Percentiles rank a stretch among this genome's conserved stretches.
Evolutionary conservation across 2,113 vertebrate species (phyloP).

Genomic region (Pheucticus melanocephalus): DNA sequence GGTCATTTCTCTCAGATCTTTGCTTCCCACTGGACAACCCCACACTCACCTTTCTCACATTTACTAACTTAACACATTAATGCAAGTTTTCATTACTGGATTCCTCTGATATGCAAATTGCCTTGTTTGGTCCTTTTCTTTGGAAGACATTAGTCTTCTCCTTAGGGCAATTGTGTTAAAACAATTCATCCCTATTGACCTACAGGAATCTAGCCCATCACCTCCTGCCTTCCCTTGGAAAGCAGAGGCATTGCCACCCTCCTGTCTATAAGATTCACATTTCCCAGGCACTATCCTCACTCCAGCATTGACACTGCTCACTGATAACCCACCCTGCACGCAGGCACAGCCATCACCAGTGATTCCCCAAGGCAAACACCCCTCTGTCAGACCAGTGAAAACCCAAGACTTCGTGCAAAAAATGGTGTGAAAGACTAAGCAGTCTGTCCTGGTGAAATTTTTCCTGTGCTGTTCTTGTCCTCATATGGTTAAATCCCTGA

Average conservation of each 20-base stretch:
- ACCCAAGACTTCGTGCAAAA: neutral
- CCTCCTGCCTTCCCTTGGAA: neutral
- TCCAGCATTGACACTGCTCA: rapidly evolving
- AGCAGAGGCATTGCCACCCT: neutral
- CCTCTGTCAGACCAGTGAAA: neutral
- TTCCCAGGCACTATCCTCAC: neutral
- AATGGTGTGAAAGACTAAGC: neutral
- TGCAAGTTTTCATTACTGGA: neutral
- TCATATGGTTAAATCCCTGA: neutral
- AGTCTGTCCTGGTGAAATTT: neutral
- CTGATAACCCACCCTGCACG: neutral
- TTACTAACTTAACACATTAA: neutral
- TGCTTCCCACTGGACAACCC: rapidly evolving
- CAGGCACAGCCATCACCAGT: neutral
- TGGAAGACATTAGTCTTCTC: neutral
- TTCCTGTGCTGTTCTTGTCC: neutral
- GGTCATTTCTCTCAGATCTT: neutral
- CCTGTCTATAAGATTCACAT: neutral
- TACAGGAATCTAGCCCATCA: neutral
- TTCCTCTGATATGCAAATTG: neutral
- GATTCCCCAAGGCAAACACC: neutral
- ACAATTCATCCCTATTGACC: neutral
- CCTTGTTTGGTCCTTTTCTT: neutral
- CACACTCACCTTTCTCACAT: neutral
- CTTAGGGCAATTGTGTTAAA: neutral